A percentile compares a stretch with the other conserved stretches of the same genome.
Conservation (phyloP, 1,140 invertebrate species). For the Zaprionus kolodkinae region DNA sequence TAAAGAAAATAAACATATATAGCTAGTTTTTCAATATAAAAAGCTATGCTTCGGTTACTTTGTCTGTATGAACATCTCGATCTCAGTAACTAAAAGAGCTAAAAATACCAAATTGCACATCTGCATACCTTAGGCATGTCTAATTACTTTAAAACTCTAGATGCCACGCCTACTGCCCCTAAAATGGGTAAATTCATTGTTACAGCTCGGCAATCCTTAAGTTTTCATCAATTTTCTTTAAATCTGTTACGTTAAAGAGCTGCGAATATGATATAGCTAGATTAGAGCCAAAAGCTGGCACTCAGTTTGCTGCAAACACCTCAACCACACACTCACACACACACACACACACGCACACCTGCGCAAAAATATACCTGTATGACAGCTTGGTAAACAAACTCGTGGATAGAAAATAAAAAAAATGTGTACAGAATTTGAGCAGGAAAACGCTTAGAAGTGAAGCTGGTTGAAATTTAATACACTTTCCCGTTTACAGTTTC, state of each 20-base stretch:
- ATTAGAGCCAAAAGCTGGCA: neutral
- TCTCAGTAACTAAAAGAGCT: too few relatives aligned
- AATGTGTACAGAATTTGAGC: neutral
- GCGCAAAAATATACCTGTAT: neutral
- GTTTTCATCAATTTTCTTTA: too few relatives aligned
- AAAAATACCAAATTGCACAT: too few relatives aligned
- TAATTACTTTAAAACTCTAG: too few relatives aligned
- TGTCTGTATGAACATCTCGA: too few relatives aligned
- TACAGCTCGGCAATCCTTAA: too few relatives aligned
- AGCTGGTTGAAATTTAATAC: neutral
- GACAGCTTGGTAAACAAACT: neutral
- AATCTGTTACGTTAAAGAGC: neutral
- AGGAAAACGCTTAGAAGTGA: neutral
- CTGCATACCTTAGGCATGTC: too few relatives aligned
- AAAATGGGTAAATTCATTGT: too few relatives aligned
- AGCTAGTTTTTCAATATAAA: too few relatives aligned
- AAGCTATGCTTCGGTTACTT: too few relatives aligned
- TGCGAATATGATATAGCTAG: neutral
- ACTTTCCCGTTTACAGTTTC: neutral
- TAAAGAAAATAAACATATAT: too few relatives aligned
- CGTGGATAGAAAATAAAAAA: neutral
- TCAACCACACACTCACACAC: neutral
- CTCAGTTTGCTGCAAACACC: neutral
- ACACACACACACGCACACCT: neutral
- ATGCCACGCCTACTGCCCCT: too few relatives aligned